Evolutionary conservation across 2,797 vertebrate genomes (phyloP).

Genomic region (Scolopax rusticola): DNA sequence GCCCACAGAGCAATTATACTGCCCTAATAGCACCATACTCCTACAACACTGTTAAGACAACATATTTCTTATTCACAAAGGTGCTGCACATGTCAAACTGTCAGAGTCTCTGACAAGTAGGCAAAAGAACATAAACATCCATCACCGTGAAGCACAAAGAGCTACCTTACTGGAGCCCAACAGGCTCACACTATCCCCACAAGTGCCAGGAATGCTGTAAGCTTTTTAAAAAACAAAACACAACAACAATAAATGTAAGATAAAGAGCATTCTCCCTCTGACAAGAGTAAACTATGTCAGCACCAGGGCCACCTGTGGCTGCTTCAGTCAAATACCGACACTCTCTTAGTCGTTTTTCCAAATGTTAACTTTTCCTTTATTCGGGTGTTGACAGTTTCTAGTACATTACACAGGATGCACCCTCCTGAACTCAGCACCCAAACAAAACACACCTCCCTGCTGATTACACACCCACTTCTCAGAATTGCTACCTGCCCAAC

Average conservation of each 20-base stretch:
- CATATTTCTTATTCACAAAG: not conserved
- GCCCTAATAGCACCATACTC: not conserved
- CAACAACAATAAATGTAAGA: not conserved
- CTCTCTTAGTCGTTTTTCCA: not conserved
- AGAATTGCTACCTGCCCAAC: not conserved
- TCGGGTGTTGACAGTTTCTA: not conserved
- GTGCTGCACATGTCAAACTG: not conserved
- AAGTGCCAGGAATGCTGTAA: not conserved
- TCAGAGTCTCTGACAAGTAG: not conserved
- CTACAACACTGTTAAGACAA: not conserved
- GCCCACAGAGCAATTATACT: not conserved
- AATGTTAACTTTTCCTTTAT: not conserved
- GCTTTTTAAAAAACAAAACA: not conserved
- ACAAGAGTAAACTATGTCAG: not conserved
- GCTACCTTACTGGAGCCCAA: not conserved
- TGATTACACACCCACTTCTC: not conserved
- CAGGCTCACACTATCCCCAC: not conserved
- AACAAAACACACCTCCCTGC: not conserved
- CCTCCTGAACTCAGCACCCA: not conserved
- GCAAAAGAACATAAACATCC: not conserved
- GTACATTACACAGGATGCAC: fast-evolving
- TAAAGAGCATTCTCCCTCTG: not conserved
- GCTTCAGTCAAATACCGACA: not conserved
- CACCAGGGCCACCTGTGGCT: not conserved
- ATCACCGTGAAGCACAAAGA: not conserved